These are phyloP conservation scores for Neodiprion fabricii DNA, from an alignment of 1,140 invertebrate genomes.

Conservation along the genomic window DNA sequence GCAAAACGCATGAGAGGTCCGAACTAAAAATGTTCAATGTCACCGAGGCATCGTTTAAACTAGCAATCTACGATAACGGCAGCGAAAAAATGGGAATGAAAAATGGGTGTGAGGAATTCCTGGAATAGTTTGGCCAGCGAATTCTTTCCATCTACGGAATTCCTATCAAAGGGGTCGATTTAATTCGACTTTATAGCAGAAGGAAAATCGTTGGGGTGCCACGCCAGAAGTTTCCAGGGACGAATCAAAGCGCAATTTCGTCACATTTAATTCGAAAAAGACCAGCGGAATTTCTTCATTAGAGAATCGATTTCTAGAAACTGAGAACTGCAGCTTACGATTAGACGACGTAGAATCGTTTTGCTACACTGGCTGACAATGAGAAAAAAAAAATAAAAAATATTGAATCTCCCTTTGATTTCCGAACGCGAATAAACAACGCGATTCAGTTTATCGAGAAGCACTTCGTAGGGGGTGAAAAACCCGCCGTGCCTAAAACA, in stretches of 20 bases:
- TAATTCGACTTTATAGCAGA: constrained; percentile 50
- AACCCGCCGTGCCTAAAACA: not conserved
- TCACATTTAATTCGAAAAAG: not conserved
- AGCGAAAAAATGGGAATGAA: not conserved
- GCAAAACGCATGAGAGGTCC: too few relatives aligned
- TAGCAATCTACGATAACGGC: not conserved
- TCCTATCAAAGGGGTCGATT: constrained; percentile 56
- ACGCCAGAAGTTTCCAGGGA: constrained; percentile 30
- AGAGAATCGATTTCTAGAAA: not conserved
- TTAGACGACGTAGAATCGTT: not conserved
- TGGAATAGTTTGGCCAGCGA: not conserved
- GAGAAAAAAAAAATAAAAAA: not conserved
- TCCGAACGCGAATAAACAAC: not conserved
- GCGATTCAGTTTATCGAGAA: not conserved
- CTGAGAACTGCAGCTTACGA: not conserved
- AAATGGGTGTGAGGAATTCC: constrained; percentile 18
- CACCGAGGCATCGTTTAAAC: not conserved
- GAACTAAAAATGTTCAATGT: too few relatives aligned
- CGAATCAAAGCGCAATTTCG: constrained; percentile 54
- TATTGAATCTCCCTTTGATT: not conserved
- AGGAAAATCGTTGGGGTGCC: constrained; percentile 40
- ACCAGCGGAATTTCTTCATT: not conserved
- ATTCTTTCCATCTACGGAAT: constrained; percentile 32
- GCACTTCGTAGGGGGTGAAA: not conserved
- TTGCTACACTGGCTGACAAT: not conserved